Evolutionary conservation across 2,113 vertebrate genomes (phyloP), one percentile per base, ranked within the genome.

Genomic region (Ailurus styani): DNA sequence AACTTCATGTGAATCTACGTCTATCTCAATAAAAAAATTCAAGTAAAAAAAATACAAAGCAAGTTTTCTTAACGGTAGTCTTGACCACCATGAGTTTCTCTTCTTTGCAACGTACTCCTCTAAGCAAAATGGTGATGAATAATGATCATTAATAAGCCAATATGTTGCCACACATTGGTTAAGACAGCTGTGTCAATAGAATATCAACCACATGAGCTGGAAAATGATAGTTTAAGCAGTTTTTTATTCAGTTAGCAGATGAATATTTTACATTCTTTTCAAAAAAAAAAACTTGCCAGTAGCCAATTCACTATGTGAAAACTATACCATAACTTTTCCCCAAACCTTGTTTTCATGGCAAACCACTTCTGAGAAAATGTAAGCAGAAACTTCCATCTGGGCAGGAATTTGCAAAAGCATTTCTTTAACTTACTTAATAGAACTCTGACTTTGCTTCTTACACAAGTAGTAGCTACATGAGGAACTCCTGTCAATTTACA

Each of bases 161-260:
- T 20, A 29, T 73, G 86, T 87, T 73, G 31, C 79, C 72, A 73
- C 50, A 34, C 9, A 1, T 27, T 47, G 34, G 40, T 79, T 57
- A 77, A 93, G 45, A 54, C 82, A 97, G 83, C 92, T 95, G 60
- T 96, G 87, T 95, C 94, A 91, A 95, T 20, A 93, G 72, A 17
- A 17, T 27, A 37, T 14, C 34, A 18, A 86, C 66, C 86, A 55
- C 45, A 86, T 12, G 11, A 82, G 54, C 25, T 89, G 37, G 82
- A 85, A 95, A 98, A 77, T 62, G 50, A 57, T 7, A 79, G 37
- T 18, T 82, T 34, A 84, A 92, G 91, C 73, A 73, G 25, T 78
- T 96, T 79, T 81, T 92, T 62, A 75, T 68, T 54, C 68, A 55
- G 21, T 18, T 31, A 64, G 78, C 81, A 66, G 70, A 27, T 77